A percentile compares a stretch with the other conserved stretches of the same genome.
phyloP scores from a whole-genome alignment of 1,140 invertebrate genomes.

The Drosophila pandora region DNA sequence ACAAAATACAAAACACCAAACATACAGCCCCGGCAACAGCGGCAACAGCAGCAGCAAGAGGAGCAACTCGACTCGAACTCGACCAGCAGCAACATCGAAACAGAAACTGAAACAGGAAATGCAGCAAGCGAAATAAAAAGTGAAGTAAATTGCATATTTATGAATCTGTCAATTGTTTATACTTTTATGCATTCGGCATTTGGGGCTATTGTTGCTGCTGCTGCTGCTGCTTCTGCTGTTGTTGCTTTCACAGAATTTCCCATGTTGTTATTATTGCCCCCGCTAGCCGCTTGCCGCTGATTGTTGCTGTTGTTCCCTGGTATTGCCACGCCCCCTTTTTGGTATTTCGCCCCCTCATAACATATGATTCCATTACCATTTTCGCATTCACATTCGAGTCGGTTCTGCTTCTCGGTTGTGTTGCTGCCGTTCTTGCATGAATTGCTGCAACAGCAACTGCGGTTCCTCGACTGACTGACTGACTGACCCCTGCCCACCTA shows the following conservation, averaged over 20 bases:
- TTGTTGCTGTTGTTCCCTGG: conserved; percentile 26
- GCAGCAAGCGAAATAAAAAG: conserved; percentile 79
- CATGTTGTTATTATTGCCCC: conserved; percentile 52
- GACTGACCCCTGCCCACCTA: conserved; percentile 18
- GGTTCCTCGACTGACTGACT: conserved; percentile 14
- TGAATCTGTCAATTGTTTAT: conserved; percentile 83
- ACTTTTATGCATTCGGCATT: conserved; percentile 66
- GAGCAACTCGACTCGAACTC: conserved; percentile 2
- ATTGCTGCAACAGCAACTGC: conserved; percentile 43
- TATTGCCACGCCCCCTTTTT: conserved; percentile 12
- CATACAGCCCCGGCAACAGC: conserved; percentile 20
- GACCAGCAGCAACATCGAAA: conserved; percentile 26
- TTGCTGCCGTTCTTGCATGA: conserved; percentile 58
- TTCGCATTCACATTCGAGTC: conserved; percentile 34
- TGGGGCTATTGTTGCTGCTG: conserved; percentile 32
- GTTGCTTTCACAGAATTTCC: conserved; percentile 66
- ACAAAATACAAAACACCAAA: conserved; percentile 36
- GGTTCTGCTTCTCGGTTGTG: conserved; percentile 44
- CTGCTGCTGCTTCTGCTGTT: conserved; percentile 21
- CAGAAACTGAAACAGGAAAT: conserved; percentile 66
- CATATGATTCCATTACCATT: conserved; percentile 65
- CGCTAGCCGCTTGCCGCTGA: conserved; percentile 28
- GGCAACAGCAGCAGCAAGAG: conserved; percentile 16
- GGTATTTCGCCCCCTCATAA: conserved; percentile 27
- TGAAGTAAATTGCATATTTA: conserved; percentile 83